These are phyloP conservation scores for Autographa gamma DNA, from an alignment of 2,888 invertebrate species.

Conservation along the genomic window DNA sequence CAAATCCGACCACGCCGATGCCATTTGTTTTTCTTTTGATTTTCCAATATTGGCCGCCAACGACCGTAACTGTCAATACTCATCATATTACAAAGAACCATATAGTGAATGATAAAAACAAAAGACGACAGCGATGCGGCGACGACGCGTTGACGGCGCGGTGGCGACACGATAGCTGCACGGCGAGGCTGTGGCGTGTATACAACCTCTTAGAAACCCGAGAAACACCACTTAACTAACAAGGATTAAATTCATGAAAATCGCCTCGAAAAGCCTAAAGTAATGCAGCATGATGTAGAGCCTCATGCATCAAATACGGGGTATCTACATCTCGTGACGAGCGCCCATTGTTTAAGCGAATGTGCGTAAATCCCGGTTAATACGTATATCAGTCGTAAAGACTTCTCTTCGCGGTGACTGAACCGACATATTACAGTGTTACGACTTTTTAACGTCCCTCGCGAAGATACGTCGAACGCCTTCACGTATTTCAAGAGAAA, in stretches of 20 bases:
- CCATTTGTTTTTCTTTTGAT: too few relatives aligned
- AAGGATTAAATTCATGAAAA: not conserved
- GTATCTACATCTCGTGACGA: slow-evolving; percentile 22
- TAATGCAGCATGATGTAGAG: not conserved
- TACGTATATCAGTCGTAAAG: slow-evolving; percentile 61
- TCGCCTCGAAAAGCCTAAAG: not conserved
- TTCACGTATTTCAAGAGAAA: slow-evolving; percentile 5
- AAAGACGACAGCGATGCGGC: too few relatives aligned
- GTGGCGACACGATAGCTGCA: too few relatives aligned
- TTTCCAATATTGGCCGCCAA: too few relatives aligned
- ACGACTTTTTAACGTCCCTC: slow-evolving; percentile 54
- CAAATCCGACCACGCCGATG: too few relatives aligned
- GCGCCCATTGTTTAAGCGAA: slow-evolving; percentile 29
- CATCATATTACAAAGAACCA: too few relatives aligned
- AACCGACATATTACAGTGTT: slow-evolving; percentile 15
- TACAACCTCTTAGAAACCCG: not conserved
- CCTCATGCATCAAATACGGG: not conserved
- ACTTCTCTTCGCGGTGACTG: slow-evolving; percentile 40
- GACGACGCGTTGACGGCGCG: too few relatives aligned
- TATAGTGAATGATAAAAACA: too few relatives aligned
- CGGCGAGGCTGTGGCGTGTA: too few relatives aligned
- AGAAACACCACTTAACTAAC: not conserved
- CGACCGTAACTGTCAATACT: too few relatives aligned
- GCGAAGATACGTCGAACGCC: slow-evolving; percentile 32
- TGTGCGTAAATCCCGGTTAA: slow-evolving; percentile 54